These are phyloP conservation scores for Urosaurus nigricauda DNA, from an alignment of 2,797 vertebrate genomes.

Conservation along the genomic window DNA sequence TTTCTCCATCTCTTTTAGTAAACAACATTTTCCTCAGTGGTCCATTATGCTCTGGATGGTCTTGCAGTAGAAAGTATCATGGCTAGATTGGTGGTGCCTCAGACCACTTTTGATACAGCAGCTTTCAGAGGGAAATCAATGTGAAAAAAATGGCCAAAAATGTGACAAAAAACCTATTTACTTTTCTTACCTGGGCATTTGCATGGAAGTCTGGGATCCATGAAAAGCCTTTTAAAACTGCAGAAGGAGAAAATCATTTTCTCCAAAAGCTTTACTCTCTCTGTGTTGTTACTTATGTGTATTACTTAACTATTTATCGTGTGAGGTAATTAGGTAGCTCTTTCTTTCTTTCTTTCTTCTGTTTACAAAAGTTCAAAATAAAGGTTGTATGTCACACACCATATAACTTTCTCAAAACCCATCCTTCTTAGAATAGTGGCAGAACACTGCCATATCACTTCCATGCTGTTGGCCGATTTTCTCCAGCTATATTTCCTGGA, in stretches of 20 bases:
- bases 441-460: not conserved
- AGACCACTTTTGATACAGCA: not conserved
- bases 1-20: not conserved
- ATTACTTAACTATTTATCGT: not conserved
- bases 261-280: not conserved
- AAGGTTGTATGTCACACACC: not conserved
- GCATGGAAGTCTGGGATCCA: not conserved
- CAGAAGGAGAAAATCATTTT: not conserved
- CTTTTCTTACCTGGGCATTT: not conserved
- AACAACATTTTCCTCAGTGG: not conserved
- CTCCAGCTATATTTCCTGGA: not conserved
- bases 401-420: not conserved
- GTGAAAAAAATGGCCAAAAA: not conserved
- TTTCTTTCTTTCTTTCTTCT: too few species aligned
- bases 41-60: not conserved
- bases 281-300: not conserved
- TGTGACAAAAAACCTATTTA: not conserved
- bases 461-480: not conserved
- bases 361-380: too few species aligned
- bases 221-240: not conserved
- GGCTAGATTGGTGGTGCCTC: not conserved
- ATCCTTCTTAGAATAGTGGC: not conserved
- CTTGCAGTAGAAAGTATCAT: not conserved
- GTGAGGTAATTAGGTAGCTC: too few species aligned
- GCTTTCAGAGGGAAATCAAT: slow-evolving; percentile 16